These are phyloP conservation scores for Oryzias woworae DNA, from an alignment of 2,113 vertebrate genomes.

Conservation along the genomic window DNA sequence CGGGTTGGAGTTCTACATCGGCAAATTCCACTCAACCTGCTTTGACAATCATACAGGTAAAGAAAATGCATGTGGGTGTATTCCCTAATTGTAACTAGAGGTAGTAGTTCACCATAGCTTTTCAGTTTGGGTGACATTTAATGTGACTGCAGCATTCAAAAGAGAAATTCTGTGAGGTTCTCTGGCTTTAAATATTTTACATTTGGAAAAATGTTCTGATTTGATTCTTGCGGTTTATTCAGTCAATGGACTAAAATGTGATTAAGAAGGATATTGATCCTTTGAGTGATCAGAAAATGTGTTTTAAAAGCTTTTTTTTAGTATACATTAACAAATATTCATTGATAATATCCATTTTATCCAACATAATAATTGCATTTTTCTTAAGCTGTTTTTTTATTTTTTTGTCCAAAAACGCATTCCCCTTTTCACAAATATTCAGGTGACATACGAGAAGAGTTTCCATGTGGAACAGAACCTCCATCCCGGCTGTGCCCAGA, in stretches of 20 bases:
- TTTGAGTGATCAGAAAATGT: no score
- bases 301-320: no score
- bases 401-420: neutral
- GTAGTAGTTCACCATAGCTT: neutral
- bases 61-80: neutral
- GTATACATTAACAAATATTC: no score
- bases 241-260: no score
- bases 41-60: constrained; percentile 87
- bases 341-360: neutral
- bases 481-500: constrained; percentile 87
- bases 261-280: no score
- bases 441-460: constrained; percentile 89
- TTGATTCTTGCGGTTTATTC: no score
- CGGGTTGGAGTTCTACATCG: constrained; percentile 96
- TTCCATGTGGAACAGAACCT: constrained; percentile 84
- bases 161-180: neutral
- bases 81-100: neutral
- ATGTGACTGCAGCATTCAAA: neutral
- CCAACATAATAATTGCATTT: neutral
- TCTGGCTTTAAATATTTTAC: no score
- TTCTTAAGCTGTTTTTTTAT: neutral
- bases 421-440: constrained; percentile 4
- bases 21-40: constrained; percentile 93
- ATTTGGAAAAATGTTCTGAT: no score
- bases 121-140: no score